Conservation (phyloP, 2,113 vertebrate species). For the Cyprinodon variegatus region DNA sequence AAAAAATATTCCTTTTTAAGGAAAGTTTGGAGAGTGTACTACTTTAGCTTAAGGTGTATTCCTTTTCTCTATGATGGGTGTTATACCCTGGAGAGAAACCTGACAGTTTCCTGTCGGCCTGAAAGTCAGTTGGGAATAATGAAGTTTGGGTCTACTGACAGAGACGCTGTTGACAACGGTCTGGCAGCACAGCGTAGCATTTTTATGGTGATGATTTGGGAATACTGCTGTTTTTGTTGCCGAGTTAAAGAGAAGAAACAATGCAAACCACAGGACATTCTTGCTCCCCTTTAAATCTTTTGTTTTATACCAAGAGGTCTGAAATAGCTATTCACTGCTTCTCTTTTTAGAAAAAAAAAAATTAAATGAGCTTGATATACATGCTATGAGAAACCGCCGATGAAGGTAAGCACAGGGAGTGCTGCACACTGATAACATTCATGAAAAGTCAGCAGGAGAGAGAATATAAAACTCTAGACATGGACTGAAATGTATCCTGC, state of each 20-base stretch:
- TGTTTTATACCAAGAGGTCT: slow-evolving; percentile 31
- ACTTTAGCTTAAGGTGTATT: slow-evolving; percentile 25
- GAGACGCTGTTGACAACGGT: background rate
- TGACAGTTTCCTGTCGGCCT: slow-evolving; percentile 19
- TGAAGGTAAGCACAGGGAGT: background rate
- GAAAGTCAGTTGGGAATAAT: slow-evolving; percentile 26
- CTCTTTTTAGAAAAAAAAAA: slow-evolving; percentile 2
- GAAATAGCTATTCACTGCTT: background rate
- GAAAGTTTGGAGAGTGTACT: slow-evolving; percentile 20
- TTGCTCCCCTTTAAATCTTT: slow-evolving; percentile 26
- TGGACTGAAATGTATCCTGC: slow-evolving; percentile 3
- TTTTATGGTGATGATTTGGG: slow-evolving; percentile 4
- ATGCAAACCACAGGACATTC: slow-evolving; percentile 10
- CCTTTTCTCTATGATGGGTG: slow-evolving; percentile 17
- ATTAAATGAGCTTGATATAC: background rate
- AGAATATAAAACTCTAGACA: slow-evolving; percentile 23
- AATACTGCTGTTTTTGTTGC: slow-evolving; percentile 33
- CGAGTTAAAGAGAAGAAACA: slow-evolving; percentile 19
- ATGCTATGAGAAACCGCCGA: slow-evolving; percentile 19
- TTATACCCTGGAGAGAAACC: slow-evolving; percentile 31
- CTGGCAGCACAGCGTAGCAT: slow-evolving; percentile 18
- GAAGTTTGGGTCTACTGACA: slow-evolving; percentile 6
- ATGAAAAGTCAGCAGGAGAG: slow-evolving; percentile 38
- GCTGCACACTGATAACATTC: slow-evolving; percentile 37
- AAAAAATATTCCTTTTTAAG: slow-evolving; percentile 10